Evolutionary conservation across 2,113 vertebrate species (phyloP).

Genomic region (Serilophus lunatus): DNA sequence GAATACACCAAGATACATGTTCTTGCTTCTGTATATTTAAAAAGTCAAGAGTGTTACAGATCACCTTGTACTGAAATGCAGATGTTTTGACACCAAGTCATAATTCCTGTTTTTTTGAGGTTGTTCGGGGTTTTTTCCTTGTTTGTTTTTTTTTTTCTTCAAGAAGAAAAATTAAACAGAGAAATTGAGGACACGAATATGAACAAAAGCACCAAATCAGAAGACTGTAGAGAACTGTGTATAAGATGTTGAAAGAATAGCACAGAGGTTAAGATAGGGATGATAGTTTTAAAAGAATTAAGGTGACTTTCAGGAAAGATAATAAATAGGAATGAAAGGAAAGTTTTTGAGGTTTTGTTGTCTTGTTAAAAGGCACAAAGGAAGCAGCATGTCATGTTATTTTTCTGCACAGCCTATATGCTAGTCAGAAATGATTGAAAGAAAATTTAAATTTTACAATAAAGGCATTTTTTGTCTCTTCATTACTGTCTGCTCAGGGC

Average conservation of each 20-base stretch:
- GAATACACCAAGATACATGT: not conserved
- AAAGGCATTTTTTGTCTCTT: not conserved
- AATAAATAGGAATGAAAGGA: not conserved
- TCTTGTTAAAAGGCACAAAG: not conserved
- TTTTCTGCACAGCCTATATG: not conserved
- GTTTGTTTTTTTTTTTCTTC: not conserved
- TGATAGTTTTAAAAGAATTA: not conserved
- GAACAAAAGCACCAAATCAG: not conserved
- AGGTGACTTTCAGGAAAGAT: not conserved
- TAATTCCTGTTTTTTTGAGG: not conserved
- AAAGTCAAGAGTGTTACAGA: not conserved
- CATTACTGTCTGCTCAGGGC: not conserved
- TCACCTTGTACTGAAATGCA: not conserved
- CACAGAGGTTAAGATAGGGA: not conserved
- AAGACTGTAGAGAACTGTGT: not conserved
- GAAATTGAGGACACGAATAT: not conserved
- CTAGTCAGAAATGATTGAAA: not conserved
- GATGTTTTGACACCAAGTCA: not conserved
- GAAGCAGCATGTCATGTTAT: not conserved
- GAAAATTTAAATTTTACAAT: not conserved
- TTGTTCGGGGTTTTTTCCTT: not conserved
- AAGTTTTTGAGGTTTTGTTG: not conserved
- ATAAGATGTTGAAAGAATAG: not conserved
- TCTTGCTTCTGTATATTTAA: not conserved
- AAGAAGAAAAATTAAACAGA: not conserved